These are phyloP conservation scores for Dastarcus helophoroides DNA, from an alignment of 2,888 invertebrate species.

Conservation along the genomic window DNA sequence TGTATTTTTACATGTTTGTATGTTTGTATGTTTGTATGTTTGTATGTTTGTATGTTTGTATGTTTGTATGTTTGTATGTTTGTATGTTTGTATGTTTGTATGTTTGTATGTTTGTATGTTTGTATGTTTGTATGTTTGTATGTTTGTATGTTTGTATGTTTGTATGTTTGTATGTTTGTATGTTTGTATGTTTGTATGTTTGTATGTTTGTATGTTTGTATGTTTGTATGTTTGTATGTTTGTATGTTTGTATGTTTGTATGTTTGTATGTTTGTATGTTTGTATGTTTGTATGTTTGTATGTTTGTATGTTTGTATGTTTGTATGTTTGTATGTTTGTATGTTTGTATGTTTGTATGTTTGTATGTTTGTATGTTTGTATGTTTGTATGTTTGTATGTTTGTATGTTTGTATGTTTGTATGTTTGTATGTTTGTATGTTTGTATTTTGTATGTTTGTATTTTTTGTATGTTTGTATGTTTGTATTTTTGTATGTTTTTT, in stretches of 20 bases:
- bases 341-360: slow-evolving; percentile 3
- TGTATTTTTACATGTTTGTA: too few relatives aligned
- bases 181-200: slow-evolving; percentile 3
- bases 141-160: slow-evolving; percentile 3
- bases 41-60: neutral
- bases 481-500: too few relatives aligned
- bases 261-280: neutral
- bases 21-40: neutral
- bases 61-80: slow-evolving; percentile 3
- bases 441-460: too few relatives aligned
- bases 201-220: slow-evolving; percentile 3
- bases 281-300: neutral
- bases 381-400: slow-evolving; percentile 3
- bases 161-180: slow-evolving; percentile 2
- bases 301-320: slow-evolving; percentile 2
- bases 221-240: slow-evolving; percentile 3
- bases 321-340: slow-evolving; percentile 3
- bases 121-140: slow-evolving; percentile 2
- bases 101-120: slow-evolving; percentile 3
- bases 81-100: slow-evolving; percentile 2
- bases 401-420: slow-evolving; percentile 3
- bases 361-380: slow-evolving; percentile 2
- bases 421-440: slow-evolving; percentile 3
- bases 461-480: too few relatives aligned
- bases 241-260: slow-evolving; percentile 3